Evolutionary conservation across 2,113 vertebrate species (phyloP), one percentile per base, ranked within the genome.

Genomic region (Spizaetus ornatus): DNA sequence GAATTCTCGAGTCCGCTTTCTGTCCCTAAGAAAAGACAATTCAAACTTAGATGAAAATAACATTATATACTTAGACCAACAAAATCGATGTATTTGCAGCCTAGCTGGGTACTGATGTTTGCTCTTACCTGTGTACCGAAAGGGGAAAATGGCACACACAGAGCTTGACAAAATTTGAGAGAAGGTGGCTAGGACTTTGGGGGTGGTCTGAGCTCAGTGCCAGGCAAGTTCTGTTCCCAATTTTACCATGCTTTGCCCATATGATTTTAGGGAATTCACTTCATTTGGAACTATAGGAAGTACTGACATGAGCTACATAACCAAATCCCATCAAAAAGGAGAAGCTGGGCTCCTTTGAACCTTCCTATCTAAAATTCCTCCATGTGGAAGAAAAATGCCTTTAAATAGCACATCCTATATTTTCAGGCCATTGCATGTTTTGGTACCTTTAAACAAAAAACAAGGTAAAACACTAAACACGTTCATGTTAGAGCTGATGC

Each of bases 1-100:
- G 88, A 98, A 99, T 96, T 99, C 98, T 96, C 97, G 98, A 94
- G 97, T 96, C 78, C 98, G 97, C 96, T 99, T 99, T 97, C 98
- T 98, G 97, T 98, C 98, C 97, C 99, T 99, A 95, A 89, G 84
- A 97, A 93, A 95, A 97, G 87, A 97, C 65, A 97, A 97, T 96
- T 65, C 88, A 78, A 83, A 93, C 76, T 87, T 77, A 55, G 32
- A 62, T 82, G 48, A 95, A 72, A 89, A 59, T 8, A 59, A 56
- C 27, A 65, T 55, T 36, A 5, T 26, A 29, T 29, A 66, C 56
- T 38, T 8, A 62, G 26, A 80, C 18, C 16, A 80, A 55, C 20
- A 82, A 80, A 85, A 87, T 47, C 40, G 23, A 32, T 21, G 21
- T 32, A 45, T 66, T n/a, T 79, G 58, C 27, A 38, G 7, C 45